Percentiles rank a stretch among this genome's conserved stretches.
These are phyloP conservation scores for Oxyruncus cristatus DNA, from an alignment of 2,113 vertebrate species.

Conservation along the genomic window DNA sequence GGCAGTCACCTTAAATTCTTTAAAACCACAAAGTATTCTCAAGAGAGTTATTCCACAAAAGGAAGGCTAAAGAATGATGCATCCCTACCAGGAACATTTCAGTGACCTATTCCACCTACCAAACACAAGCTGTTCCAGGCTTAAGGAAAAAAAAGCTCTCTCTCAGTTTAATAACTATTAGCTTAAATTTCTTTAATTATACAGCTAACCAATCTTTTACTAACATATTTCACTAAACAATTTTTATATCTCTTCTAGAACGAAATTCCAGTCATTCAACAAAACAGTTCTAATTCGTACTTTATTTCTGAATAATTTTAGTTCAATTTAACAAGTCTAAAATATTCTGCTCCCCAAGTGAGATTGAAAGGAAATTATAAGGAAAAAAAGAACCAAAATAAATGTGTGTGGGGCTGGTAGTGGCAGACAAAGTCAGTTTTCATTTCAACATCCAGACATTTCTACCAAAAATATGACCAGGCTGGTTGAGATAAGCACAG, in stretches of 20 bases:
- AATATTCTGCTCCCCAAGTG: neutral
- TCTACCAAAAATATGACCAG: neutral
- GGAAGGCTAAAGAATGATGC: neutral
- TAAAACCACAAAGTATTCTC: neutral
- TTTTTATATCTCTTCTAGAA: neutral
- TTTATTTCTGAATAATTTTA: neutral
- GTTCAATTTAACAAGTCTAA: neutral
- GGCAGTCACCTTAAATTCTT: neutral
- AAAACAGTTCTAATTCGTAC: neutral
- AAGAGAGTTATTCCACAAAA: neutral
- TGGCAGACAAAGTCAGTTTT: neutral
- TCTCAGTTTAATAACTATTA: neutral
- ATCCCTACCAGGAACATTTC: neutral
- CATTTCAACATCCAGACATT: neutral
- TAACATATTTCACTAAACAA: neutral
- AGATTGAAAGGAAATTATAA: neutral
- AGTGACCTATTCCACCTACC: neutral
- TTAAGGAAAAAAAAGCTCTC: neutral
- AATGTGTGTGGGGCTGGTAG: neutral
- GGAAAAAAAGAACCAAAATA: neutral
- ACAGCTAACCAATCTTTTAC: neutral
- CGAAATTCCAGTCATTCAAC: neutral
- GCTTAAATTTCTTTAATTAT: neutral
- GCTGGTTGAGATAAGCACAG: neutral
- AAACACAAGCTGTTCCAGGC: neutral